These are phyloP conservation scores for Drosophila neotestacea DNA, from an alignment of 2,888 invertebrate genomes.

Conservation along the genomic window DNA sequence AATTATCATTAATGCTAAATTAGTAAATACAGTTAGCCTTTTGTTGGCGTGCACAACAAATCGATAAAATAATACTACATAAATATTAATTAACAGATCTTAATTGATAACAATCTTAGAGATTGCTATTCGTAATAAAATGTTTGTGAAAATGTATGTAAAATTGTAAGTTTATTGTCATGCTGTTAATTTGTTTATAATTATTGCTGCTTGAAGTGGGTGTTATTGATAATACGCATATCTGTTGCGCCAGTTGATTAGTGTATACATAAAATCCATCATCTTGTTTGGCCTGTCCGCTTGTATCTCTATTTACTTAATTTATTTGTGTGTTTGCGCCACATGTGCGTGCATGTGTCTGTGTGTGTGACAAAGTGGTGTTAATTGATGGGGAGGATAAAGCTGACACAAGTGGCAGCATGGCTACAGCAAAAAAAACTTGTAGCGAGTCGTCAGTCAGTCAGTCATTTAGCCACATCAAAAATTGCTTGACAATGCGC, in stretches of 20 bases:
- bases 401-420: constrained; percentile 57
- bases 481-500: constrained; percentile 54
- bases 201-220: constrained; percentile 32
- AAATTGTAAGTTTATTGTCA: constrained; percentile 33
- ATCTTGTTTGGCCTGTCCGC: constrained; percentile 44
- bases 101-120: constrained; percentile 22
- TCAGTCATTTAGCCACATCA: constrained; percentile 54
- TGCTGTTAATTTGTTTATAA: constrained; percentile 46
- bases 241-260: constrained; percentile 36
- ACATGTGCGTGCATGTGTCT: constrained; percentile 8
- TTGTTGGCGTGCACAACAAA: neutral
- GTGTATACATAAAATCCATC: constrained; percentile 46
- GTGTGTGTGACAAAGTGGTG: constrained; percentile 56
- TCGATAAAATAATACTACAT: neutral
- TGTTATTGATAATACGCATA: constrained; percentile 27
- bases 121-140: constrained; percentile 10
- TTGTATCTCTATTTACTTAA: constrained; percentile 47
- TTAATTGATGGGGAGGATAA: constrained; percentile 73
- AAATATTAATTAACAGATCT: constrained; percentile 9
- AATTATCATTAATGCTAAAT: constrained; percentile 3
- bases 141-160: constrained; percentile 7
- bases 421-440: constrained; percentile 29
- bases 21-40: neutral
- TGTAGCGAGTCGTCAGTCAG: constrained; percentile 53
- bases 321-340: constrained; percentile 42